Percentiles rank a stretch among this genome's conserved stretches.
These are phyloP conservation scores for Heliopora coerulea DNA, from an alignment of 92 coral and sea anemone species.

Conservation along the genomic window DNA sequence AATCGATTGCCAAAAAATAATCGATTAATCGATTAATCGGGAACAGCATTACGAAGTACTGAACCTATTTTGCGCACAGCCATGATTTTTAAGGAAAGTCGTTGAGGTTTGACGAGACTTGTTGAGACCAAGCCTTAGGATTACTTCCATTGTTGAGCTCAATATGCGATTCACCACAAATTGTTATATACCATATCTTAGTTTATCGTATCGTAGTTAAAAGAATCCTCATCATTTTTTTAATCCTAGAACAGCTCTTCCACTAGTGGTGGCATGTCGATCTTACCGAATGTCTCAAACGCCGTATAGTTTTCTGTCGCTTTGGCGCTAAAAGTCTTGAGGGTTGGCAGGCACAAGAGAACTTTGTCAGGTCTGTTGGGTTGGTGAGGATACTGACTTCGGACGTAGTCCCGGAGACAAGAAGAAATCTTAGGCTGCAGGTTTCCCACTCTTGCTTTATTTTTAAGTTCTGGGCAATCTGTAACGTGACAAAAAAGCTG, in stretches of 20 bases:
- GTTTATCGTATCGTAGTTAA: background rate
- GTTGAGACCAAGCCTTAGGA: no score
- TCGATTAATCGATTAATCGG: no score
- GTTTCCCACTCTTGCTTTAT: constrained; percentile 70
- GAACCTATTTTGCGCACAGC: no score
- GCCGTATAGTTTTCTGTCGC: constrained; percentile 91
- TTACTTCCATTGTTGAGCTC: no score
- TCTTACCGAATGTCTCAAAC: constrained; percentile 90
- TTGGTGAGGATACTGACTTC: constrained; percentile 60
- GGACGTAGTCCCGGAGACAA: constrained; percentile 74
- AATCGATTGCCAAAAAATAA: no score
- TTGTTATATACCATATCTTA: no score
- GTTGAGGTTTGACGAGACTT: no score
- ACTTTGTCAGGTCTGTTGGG: constrained; percentile 85
- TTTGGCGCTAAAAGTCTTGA: constrained; percentile 88
- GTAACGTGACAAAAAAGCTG: background rate
- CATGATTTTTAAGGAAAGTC: no score
- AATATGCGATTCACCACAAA: no score
- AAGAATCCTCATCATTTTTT: background rate
- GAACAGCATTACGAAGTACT: no score
- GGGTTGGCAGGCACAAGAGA: constrained; percentile 83
- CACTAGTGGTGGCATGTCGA: constrained; percentile 96
- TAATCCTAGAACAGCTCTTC: constrained; percentile 75
- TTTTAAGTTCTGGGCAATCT: constrained; percentile 83
- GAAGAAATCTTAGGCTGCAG: constrained; percentile 76